Conservation (phyloP, 2,113 vertebrate species). For the Cyphomyrus discorhynchus region DNA sequence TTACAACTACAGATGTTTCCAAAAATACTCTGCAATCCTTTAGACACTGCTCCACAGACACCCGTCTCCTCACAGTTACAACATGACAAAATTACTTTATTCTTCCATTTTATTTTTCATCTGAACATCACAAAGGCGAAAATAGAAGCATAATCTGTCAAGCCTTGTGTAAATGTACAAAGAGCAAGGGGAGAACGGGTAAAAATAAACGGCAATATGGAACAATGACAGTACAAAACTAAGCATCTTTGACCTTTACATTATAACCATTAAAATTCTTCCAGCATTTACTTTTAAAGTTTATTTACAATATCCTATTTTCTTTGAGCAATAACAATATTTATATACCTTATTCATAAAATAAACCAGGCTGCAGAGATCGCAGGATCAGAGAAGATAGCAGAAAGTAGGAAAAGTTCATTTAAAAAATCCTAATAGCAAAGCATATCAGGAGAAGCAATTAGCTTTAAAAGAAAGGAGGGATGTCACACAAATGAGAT, state of each 20-base stretch:
- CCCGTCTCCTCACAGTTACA: background rate
- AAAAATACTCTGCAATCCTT: background rate
- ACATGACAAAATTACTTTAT: constrained; percentile 13
- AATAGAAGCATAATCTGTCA: constrained; percentile 45
- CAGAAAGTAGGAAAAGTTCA: constrained; percentile 10
- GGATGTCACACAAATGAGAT: background rate
- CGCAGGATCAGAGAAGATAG: background rate
- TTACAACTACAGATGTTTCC: background rate
- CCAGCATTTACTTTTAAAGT: constrained; percentile 35
- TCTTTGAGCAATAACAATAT: constrained; percentile 18
- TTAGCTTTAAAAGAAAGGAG: background rate
- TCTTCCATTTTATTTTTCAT: constrained; percentile 45
- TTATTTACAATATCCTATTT: constrained; percentile 29
- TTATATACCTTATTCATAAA: constrained; percentile 14
- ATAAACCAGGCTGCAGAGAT: constrained; percentile 6
- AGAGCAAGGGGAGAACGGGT: constrained; percentile 38
- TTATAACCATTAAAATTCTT: constrained; percentile 29
- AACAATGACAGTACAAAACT: constrained; percentile 43
- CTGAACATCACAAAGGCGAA: constrained; percentile 49
- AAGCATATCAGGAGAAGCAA: background rate
- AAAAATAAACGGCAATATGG: constrained; percentile 33
- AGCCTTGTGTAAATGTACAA: constrained; percentile 50
- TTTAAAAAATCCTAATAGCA: constrained; percentile 1
- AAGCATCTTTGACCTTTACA: constrained; percentile 34
- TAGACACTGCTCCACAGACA: background rate